These are phyloP conservation scores for Idaea biselata DNA, from an alignment of 2,888 invertebrate species.

Conservation along the genomic window DNA sequence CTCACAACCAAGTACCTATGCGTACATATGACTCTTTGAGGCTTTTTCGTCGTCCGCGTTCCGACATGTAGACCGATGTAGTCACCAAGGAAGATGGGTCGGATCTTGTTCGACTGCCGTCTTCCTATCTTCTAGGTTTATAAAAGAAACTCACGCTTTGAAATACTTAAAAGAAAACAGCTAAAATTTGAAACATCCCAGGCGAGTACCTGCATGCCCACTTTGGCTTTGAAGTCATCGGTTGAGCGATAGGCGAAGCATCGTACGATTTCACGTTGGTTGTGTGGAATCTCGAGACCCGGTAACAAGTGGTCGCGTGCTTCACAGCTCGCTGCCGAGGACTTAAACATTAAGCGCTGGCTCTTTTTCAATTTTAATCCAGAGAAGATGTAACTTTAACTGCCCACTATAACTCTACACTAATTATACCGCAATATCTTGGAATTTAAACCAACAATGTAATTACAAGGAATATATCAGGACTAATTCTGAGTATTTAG, in stretches of 20 bases:
- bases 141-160: too few species aligned
- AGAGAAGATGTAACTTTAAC: constrained; percentile 11
- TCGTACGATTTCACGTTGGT: not conserved
- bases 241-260: not conserved
- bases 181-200: too few species aligned
- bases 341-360: constrained; percentile 32
- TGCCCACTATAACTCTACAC: constrained; percentile 14
- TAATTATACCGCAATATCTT: not conserved
- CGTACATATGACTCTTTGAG: too few species aligned
- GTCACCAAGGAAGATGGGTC: too few species aligned
- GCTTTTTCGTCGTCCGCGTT: too few species aligned
- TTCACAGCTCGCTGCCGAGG: constrained; percentile 18
- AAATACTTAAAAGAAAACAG: too few species aligned
- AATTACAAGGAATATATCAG: not conserved
- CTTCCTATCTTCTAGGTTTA: too few species aligned
- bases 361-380: constrained; percentile 31
- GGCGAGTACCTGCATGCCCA: too few species aligned
- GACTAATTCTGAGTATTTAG: not conserved
- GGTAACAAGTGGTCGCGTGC: constrained; percentile 64
- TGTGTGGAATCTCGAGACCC: constrained; percentile 1
- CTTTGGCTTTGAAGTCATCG: not conserved
- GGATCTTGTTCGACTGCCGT: too few species aligned
- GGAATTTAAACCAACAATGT: not conserved
- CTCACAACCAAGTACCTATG: too few species aligned
- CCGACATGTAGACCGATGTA: too few species aligned